Evolutionary conservation across 2,113 vertebrate genomes (phyloP).

Genomic region (Misgurnus anguillicaudatus): DNA sequence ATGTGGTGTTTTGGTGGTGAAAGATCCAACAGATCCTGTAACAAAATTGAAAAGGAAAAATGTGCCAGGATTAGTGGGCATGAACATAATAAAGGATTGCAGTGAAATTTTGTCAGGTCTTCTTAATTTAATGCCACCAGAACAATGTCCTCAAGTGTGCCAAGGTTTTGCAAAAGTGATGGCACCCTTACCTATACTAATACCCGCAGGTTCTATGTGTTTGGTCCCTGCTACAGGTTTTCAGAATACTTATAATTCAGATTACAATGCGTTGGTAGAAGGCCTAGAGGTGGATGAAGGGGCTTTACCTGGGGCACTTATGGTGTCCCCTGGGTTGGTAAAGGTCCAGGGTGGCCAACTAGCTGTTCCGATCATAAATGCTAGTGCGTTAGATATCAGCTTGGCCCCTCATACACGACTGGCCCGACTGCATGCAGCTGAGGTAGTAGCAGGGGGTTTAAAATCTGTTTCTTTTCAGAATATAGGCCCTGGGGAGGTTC

Average conservation of each 20-base stretch:
- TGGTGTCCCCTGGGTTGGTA: neutral
- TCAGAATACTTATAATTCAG: neutral
- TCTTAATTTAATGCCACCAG: neutral
- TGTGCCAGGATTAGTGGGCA: neutral
- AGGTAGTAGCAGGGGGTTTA: neutral
- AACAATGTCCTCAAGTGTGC: neutral
- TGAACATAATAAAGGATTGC: neutral
- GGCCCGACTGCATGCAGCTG: neutral
- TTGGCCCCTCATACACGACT: neutral
- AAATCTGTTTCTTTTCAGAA: neutral
- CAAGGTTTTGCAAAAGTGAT: slow-evolving; percentile 4
- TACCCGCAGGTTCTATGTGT: slow-evolving; percentile 1
- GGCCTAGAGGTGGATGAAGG: neutral
- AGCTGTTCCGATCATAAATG: neutral
- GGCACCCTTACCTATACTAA: neutral
- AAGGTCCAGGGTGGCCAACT: neutral
- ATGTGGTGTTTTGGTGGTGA: neutral
- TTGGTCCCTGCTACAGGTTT: neutral
- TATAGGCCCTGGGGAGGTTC: neutral
- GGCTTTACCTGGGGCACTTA: neutral
- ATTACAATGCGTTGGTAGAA: too few relatives aligned
- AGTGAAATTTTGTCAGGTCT: neutral
- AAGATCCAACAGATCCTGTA: neutral
- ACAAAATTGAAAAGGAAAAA: neutral
- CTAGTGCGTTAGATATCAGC: neutral